Evolutionary conservation across 2,888 invertebrate genomes (phyloP).

Genomic region (Napeogenes inachia): DNA sequence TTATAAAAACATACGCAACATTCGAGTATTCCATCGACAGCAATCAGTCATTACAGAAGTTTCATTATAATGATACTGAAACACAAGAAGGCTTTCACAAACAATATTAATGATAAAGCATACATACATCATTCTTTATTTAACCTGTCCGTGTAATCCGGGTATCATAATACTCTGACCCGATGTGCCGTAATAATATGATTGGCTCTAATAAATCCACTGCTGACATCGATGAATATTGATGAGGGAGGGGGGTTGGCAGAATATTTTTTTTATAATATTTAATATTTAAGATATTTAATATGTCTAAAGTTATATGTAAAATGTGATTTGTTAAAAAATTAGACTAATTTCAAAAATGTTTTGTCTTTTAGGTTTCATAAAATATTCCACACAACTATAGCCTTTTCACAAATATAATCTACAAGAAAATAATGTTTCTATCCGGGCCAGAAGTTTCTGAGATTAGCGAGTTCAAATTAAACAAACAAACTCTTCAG

Average conservation of each 20-base stretch:
- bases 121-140: constrained; percentile 15
- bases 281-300: background rate
- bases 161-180: constrained; percentile 17
- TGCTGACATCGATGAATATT: constrained; percentile 59
- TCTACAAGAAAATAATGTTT: too few species aligned
- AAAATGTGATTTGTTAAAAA: too few species aligned
- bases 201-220: constrained; percentile 55
- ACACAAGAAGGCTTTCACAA: constrained; percentile 14
- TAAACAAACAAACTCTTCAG: too few species aligned
- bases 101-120: constrained; percentile 9
- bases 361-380: too few species aligned
- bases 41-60: background rate
- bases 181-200: constrained; percentile 46
- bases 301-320: too few species aligned
- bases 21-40: background rate
- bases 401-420: too few species aligned
- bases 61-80: constrained; percentile 4
- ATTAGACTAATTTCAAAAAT: too few species aligned
- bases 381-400: too few species aligned
- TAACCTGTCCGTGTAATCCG: constrained; percentile 15
- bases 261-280: constrained; percentile 11
- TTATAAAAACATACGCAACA: background rate
- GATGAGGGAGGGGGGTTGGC: constrained; percentile 38
- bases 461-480: too few species aligned
- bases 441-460: too few species aligned